Conservation (phyloP, 2,113 vertebrate genomes). For the Albula goreensis region DNA sequence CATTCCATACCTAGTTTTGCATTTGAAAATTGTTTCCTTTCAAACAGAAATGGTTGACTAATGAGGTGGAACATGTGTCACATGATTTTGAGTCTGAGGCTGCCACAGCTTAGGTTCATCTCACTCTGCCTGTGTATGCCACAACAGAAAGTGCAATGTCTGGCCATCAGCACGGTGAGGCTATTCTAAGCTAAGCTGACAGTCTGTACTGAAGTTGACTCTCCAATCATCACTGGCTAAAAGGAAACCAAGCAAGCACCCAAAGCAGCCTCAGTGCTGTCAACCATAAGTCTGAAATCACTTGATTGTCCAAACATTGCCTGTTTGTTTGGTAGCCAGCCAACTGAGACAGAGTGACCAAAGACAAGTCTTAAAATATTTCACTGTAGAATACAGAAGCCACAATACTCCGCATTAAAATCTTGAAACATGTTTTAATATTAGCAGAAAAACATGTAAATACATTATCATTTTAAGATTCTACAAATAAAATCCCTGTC, state of each 20-base stretch:
- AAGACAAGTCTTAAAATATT: not conserved
- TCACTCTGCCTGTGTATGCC: not conserved
- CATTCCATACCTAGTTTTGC: not conserved
- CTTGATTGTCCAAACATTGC: not conserved
- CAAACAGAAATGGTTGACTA: not conserved
- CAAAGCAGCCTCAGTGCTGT: not conserved
- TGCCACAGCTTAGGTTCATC: not conserved
- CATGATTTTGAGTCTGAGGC: not conserved
- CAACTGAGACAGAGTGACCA: not conserved
- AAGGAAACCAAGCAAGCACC: not conserved
- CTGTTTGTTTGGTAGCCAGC: not conserved
- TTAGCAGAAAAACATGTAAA: not conserved
- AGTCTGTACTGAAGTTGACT: not conserved
- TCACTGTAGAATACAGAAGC: not conserved
- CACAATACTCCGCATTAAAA: not conserved
- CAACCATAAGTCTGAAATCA: not conserved
- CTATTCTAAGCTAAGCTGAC: not conserved
- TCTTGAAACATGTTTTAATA: slow-evolving; percentile 4
- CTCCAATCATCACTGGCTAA: not conserved
- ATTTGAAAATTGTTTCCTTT: not conserved
- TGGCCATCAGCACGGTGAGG: not conserved
- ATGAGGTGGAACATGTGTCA: not conserved
- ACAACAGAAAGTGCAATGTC: not conserved
- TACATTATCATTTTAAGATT: not conserved
- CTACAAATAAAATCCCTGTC: not conserved